Evolutionary conservation across 2,888 invertebrate genomes (phyloP), one percentile per base, ranked within the genome.

Genomic region (Rhyacophila evoluta): DNA sequence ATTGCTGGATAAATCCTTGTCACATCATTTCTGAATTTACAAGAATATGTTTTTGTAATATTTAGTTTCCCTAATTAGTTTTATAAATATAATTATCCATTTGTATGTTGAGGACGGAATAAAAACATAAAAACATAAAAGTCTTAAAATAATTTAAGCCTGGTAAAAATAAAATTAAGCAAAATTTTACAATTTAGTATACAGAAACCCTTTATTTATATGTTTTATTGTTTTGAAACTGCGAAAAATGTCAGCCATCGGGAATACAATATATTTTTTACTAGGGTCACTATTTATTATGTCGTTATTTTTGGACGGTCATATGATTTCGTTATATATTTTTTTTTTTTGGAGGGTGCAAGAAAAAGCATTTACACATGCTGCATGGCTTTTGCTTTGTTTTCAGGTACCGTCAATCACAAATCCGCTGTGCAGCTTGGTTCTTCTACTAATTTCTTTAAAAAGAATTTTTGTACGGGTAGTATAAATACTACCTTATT

Each of bases 211-310:
- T 55, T 6, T 33, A 33, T 33, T 2, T 33, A 4, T 33, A 55
- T 1, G 25, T 55, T 55, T 55, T 55, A 55, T 25, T 55, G 55
- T 55, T 55, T 55, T 10, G 8, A 55, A 55, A 55, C 12, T 15
- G 55, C 55, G 19, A 55, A 55, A 19, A 55, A 55, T 55, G 19
- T 25, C 55, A 25, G 19, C 19, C 15, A 0, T 55, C 19, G 19
- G 19, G 19, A 19, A 55, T 12, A 55, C 12, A 39, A 39, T 8
- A 25, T 55, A 19, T 55, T 33, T 41, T 55, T 55, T 55, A 55
- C 55, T 55, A 55, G 55, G 55, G 55, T 55, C 10, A 55, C 55
- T 55, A 25, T 55, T 55, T 55, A 55, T 55, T 55, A 55, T 55
- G 55, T 55, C 55, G 25, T 55, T 19, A 25, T 55, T 55, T 55